These are phyloP conservation scores for Aurelia sp. DNA, from an alignment of 30 jellyfish, hydroid and myxozoan genomes.

Conservation along the genomic window DNA sequence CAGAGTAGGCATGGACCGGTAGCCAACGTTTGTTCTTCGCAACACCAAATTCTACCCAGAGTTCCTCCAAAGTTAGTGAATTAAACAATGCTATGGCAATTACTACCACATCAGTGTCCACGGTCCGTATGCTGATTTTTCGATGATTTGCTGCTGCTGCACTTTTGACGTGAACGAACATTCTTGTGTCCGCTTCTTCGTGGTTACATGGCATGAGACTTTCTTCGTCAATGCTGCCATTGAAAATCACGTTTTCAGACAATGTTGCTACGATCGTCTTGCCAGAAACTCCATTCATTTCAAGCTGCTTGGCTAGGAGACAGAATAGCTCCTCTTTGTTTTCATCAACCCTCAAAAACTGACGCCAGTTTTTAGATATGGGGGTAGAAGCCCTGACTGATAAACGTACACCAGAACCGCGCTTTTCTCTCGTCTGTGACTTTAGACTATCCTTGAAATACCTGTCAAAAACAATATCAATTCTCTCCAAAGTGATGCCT, in stretches of 20 bases:
- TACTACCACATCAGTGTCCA: constrained; percentile 44
- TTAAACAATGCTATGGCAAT: not conserved
- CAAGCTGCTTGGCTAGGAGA: constrained; percentile 16
- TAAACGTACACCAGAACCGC: constrained; percentile 64
- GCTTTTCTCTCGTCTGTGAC: constrained; percentile 30
- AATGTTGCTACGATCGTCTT: constrained; percentile 14
- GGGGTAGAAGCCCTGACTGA: constrained; percentile 27
- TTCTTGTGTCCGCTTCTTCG: constrained; percentile 34
- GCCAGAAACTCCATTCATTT: too few relatives aligned
- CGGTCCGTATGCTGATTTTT: constrained; percentile 5
- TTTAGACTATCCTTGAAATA: constrained; percentile 12
- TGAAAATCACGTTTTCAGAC: not conserved
- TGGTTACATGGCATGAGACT: constrained; percentile 2
- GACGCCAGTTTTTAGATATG: constrained; percentile 10
- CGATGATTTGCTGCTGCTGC: constrained; percentile 9
- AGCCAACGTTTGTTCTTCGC: constrained; percentile 20
- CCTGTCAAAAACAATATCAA: constrained; percentile 11
- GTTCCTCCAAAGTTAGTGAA: not conserved
- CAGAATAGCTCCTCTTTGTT: constrained; percentile 37
- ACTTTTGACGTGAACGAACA: constrained; percentile 1
- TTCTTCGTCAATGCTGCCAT: not conserved
- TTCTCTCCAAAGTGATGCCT: not conserved
- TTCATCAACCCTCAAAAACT: constrained; percentile 26
- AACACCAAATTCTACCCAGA: constrained; percentile 28
- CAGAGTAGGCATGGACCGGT: constrained; percentile 24